These are phyloP conservation scores for Xylota segnis DNA, from an alignment of 2,888 invertebrate species.

Conservation along the genomic window DNA sequence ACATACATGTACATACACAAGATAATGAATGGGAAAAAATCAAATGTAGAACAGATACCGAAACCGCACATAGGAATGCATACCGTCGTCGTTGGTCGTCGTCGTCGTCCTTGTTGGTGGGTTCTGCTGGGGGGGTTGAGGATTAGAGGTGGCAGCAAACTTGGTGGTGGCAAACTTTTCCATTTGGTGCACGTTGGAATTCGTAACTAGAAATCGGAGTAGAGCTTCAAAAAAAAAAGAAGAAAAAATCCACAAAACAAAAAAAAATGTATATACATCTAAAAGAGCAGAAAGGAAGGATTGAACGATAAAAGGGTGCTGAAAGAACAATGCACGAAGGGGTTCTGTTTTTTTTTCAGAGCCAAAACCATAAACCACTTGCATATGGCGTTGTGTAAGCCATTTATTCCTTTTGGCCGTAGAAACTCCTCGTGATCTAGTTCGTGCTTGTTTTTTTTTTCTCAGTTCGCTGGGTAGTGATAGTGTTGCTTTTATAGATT, in stretches of 20 bases:
- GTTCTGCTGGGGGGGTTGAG: not conserved
- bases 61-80: conserved; percentile 30
- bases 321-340: conserved; percentile 56
- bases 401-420: not conserved
- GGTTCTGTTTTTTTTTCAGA: conserved; percentile 1
- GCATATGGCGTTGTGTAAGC: conserved; percentile 61
- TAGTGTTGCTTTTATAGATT: conserved; percentile 59
- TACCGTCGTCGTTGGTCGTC: not conserved
- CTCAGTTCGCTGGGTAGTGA: not conserved
- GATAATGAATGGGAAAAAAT: conserved; percentile 31
- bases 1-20: conserved; percentile 9
- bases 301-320: conserved; percentile 27
- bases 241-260: not conserved
- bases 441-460: not conserved
- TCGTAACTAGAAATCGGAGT: conserved; percentile 20
- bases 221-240: not conserved
- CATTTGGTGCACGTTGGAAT: conserved; percentile 44
- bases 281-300: conserved; percentile 1
- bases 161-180: conserved; percentile 19
- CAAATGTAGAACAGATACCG: conserved; percentile 29
- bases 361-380: conserved; percentile 52
- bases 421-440: conserved; percentile 20
- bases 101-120: not conserved
- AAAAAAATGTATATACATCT: not conserved
- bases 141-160: conserved; percentile 25